Evolutionary conservation across 1,140 invertebrate genomes (phyloP), one percentile per base, ranked within the genome.

Genomic region (Ectropis grisescens): DNA sequence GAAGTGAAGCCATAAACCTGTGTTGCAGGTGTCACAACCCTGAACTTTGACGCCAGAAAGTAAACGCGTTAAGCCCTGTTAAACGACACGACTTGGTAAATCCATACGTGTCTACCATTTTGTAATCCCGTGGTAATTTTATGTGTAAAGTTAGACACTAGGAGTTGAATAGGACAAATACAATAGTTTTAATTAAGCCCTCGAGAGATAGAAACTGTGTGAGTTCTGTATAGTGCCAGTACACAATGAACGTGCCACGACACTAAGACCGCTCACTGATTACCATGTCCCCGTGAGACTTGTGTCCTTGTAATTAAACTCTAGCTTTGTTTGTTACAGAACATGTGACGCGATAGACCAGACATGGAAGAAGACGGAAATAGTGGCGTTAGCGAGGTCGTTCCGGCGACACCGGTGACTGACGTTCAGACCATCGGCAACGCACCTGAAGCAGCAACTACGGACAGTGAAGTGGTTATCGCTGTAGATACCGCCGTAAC

Each of bases 271-370:
- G 39, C 37, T 37, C 41, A 46, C 50, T 58, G 47, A 64, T 64
- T 66, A 55, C 46, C 51, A 12, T 55, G 38, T 41, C 38, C 36
- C 33, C 41, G 38, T 30, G 31, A 36, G 31, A 46, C 31, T 33
- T 13, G 16, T 3, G 16, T 19, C 34, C 37, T n/a, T 13, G 19
- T 22, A 35, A 22, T 27, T 37, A 37, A 5, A 38, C 23, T 36
- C 24, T 36, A 32, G 11, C 47, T 44, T 54, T n/a, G 54, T 41
- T 72, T 69, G 57, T 76, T 78, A 34, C 75, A 80, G 75, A 80
- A 65, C 60, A 80, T 80, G 72, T 74, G 49, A 80, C 43, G 42
- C n/a, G 58, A 24, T 57, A 55, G 29, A 41, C 33, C 27, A 42
- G 47, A 44, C 26, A 80, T 80, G 75, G 72, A 72, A 47, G 70